Evolutionary conservation across 1,140 invertebrate genomes (phyloP).

Genomic region (Neomicropteryx cornuta): DNA sequence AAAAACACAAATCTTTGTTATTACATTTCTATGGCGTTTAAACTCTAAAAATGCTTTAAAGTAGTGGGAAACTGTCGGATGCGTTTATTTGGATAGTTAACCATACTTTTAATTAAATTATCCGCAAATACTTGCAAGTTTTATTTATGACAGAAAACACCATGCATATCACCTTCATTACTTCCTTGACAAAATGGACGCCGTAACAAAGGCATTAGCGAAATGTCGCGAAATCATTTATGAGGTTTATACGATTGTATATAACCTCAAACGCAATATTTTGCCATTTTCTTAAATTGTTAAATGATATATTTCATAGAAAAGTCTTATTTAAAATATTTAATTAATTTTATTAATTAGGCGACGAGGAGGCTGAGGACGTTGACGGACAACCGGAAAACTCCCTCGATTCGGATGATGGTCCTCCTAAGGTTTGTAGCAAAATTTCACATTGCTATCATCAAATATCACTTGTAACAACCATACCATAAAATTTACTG

Average conservation of each 20-base stretch:
- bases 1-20: constrained; percentile 37
- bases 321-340: no score
- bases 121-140: constrained; percentile 38
- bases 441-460: no score
- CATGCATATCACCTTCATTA: constrained; percentile 43
- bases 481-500: no score
- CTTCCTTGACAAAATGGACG: constrained; percentile 59
- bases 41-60: constrained; percentile 13
- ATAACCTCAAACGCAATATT: no score
- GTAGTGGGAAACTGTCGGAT: constrained; percentile 8
- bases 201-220: constrained; percentile 55
- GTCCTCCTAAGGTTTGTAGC: constrained; percentile 40
- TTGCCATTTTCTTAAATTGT: no score
- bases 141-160: constrained; percentile 40
- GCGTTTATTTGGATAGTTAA: neutral
- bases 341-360: no score
- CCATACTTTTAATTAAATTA: neutral
- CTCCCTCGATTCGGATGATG: constrained; percentile 63
- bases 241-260: no score
- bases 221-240: constrained; percentile 23
- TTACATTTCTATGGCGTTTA: no score
- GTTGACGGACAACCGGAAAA: constrained; percentile 52
- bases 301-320: no score
- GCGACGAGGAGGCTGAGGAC: constrained; percentile 57
- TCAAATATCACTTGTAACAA: no score